Conservation (phyloP, 2,888 invertebrate genomes). For the Patella pellucida region DNA sequence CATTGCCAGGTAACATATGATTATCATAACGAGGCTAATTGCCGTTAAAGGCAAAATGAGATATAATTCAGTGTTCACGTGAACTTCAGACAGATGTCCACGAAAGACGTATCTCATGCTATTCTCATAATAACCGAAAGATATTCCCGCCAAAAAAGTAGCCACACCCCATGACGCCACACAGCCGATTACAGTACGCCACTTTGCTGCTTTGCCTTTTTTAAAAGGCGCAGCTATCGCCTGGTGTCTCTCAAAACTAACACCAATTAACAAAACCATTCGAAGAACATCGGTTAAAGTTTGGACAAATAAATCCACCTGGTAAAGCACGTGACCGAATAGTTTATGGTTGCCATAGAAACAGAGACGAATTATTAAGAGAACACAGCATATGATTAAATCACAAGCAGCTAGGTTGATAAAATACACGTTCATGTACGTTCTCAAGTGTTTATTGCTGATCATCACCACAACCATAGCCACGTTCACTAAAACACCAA, state of each 20-base stretch:
- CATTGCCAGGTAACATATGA: constrained; percentile 31
- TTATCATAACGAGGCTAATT: constrained; percentile 19
- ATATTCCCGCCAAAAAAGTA: not conserved
- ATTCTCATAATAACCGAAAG: not conserved
- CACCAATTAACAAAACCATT: constrained; percentile 44
- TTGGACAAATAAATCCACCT: constrained; percentile 41
- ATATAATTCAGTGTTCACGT: constrained; percentile 30
- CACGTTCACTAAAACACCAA: not conserved
- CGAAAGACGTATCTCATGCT: constrained; percentile 11
- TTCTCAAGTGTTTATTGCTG: not conserved
- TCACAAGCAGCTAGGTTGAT: not conserved
- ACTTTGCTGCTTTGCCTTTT: constrained; percentile 27
- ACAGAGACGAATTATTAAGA: not conserved
- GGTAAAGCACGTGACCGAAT: constrained; percentile 27
- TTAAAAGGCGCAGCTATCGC: constrained; percentile 56
- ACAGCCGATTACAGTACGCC: not conserved
- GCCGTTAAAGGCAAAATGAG: constrained; percentile 30
- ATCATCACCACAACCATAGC: not conserved
- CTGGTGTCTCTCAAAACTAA: constrained; percentile 57
- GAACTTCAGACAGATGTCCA: not conserved
- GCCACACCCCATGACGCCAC: not conserved
- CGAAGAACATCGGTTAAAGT: constrained; percentile 46
- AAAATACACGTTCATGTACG: constrained; percentile 6
- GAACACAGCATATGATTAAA: not conserved
- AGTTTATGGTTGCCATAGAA: not conserved